Percentiles rank a stretch among this genome's conserved stretches.
These are phyloP conservation scores for Clarias macrocephalus DNA, from an alignment of 2,113 vertebrate species.

Conservation along the genomic window DNA sequence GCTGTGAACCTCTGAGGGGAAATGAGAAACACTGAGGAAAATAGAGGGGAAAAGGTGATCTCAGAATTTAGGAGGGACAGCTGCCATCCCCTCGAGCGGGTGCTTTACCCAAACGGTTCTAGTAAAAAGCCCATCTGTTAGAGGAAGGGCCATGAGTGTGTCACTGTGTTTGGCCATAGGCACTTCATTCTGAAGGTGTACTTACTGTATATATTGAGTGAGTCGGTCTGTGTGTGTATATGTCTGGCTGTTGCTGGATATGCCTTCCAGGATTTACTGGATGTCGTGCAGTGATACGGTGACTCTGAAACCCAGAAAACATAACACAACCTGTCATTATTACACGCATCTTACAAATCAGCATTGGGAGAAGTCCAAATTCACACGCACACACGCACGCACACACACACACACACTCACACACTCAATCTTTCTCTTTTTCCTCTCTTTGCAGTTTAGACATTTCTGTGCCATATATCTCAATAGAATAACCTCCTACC, in stretches of 20 bases:
- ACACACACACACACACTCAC: neutral
- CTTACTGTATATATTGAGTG: neutral
- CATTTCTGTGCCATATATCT: constrained; percentile 25
- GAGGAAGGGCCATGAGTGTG: constrained; percentile 65
- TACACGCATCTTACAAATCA: constrained; percentile 25
- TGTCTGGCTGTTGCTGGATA: constrained; percentile 59
- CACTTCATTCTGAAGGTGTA: constrained; percentile 57
- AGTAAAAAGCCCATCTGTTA: constrained; percentile 75
- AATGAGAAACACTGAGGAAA: neutral
- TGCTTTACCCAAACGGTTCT: constrained; percentile 71
- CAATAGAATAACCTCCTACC: constrained; percentile 38
- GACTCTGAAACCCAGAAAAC: constrained; percentile 10
- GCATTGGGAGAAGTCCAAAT: constrained; percentile 18
- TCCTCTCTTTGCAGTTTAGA: constrained; percentile 7
- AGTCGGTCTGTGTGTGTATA: constrained; percentile 20
- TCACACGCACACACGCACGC: neutral
- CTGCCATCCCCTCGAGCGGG: constrained; percentile 71
- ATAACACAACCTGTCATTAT: constrained; percentile 27
- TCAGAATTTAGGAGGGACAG: constrained; percentile 71
- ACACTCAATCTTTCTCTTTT: neutral
- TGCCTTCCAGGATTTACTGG: constrained; percentile 60
- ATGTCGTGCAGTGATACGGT: constrained; percentile 5
- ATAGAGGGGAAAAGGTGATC: constrained; percentile 46
- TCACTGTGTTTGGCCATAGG: constrained; percentile 68
- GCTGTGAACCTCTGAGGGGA: neutral